Evolutionary conservation across 2,888 invertebrate species (phyloP).

Genomic region (Sylvicola cinctus): DNA sequence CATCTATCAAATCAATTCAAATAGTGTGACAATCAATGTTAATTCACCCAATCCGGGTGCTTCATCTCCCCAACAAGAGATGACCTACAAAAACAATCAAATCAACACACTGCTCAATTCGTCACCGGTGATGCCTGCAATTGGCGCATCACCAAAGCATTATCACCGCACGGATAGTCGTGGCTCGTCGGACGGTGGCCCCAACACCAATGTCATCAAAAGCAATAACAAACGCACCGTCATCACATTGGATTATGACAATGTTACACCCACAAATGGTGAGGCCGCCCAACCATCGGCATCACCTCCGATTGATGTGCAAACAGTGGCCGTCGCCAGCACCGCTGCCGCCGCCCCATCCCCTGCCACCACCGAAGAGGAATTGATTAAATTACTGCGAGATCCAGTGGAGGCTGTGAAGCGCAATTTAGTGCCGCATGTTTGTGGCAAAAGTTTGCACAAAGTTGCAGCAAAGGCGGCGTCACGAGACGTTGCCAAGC

Average conservation of each 20-base stretch:
- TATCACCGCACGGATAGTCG: background rate
- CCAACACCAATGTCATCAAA: background rate
- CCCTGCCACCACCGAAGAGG: constrained; percentile 15
- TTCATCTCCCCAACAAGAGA: constrained; percentile 15
- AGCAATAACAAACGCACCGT: constrained; percentile 13
- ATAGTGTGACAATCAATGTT: constrained; percentile 39
- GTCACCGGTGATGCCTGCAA: background rate
- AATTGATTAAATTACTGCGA: constrained; percentile 34
- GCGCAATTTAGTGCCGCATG: constrained; percentile 53
- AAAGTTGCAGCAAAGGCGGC: constrained; percentile 20
- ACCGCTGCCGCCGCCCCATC: background rate
- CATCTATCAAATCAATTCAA: constrained; percentile 21
- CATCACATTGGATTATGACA: constrained; percentile 20
- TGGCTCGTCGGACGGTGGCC: background rate
- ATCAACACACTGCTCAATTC: constrained; percentile 18
- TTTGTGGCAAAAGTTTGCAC: constrained; percentile 37
- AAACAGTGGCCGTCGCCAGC: background rate
- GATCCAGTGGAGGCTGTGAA: constrained; percentile 60
- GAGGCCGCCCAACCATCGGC: constrained; percentile 5
- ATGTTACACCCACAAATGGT: constrained; percentile 8
- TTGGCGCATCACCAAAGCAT: background rate
- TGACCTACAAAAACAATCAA: constrained; percentile 21
- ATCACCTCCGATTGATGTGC: background rate
- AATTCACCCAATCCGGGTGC: constrained; percentile 11
- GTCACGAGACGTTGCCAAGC: constrained; percentile 13